A percentile compares a stretch with the other conserved stretches of the same genome.
Evolutionary conservation across 2,797 vertebrate genomes (phyloP).

Genomic region (Danio tinwini): DNA sequence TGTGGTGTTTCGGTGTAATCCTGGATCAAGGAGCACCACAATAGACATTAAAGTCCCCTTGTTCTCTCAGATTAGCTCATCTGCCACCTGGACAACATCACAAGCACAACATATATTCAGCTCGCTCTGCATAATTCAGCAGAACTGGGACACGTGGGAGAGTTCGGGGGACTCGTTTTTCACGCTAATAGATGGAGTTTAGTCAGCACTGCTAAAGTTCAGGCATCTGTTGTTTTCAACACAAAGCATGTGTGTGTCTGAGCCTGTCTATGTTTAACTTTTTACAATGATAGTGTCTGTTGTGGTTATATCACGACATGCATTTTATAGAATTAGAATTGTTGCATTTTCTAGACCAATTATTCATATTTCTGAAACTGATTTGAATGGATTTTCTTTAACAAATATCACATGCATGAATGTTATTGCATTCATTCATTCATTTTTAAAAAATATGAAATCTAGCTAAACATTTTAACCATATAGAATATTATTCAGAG

Average conservation of each 20-base stretch:
- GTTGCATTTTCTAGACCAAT: no score
- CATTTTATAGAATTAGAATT: no score
- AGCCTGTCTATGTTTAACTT: no score
- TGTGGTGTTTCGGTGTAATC: conserved; percentile 79
- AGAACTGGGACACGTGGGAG: conserved; percentile 34
- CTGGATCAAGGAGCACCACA: conserved; percentile 76
- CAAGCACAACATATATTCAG: conserved; percentile 4
- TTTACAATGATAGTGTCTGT: no score
- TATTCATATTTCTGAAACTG: not conserved
- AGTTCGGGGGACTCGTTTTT: conserved; percentile 4
- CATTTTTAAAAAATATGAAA: no score
- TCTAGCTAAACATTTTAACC: no score
- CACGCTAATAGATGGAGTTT: conserved; percentile 2
- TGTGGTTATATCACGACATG: no score
- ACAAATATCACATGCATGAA: not conserved
- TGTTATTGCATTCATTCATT: not conserved
- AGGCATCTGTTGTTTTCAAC: conserved; percentile 24
- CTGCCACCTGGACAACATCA: conserved; percentile 45
- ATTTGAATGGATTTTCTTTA: not conserved
- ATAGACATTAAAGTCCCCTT: conserved; percentile 65
- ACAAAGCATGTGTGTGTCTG: not conserved
- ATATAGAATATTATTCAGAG: not conserved
- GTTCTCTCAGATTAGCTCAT: conserved; percentile 56
- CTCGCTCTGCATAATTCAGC: conserved; percentile 16
- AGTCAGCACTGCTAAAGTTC: conserved; percentile 3